These are phyloP conservation scores for Andrena dorsata DNA, from an alignment of 2,888 invertebrate species.

Conservation along the genomic window DNA sequence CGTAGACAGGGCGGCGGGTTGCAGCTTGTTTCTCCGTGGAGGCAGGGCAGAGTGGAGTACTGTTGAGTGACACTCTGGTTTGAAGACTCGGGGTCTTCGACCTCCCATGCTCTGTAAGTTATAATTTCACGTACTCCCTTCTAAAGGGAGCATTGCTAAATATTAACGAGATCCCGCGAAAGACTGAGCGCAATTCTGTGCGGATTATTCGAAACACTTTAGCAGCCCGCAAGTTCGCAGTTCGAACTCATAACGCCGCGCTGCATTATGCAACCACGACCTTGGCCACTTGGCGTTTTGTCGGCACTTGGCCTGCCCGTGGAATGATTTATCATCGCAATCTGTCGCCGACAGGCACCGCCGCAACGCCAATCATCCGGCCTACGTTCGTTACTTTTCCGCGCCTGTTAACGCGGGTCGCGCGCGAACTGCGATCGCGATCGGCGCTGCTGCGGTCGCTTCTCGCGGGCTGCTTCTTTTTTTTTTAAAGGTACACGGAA, in stretches of 20 bases:
- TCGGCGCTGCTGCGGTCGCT: neutral
- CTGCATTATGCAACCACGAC: conserved; percentile 24
- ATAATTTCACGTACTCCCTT: too few species aligned
- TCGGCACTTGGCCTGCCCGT: neutral
- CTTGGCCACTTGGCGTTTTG: conserved; percentile 17
- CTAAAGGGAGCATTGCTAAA: too few species aligned
- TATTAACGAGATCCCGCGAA: too few species aligned
- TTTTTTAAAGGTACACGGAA: neutral
- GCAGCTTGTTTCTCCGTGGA: too few species aligned
- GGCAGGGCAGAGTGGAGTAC: too few species aligned
- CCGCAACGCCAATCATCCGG: conserved; percentile 31
- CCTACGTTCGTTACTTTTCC: conserved; percentile 11
- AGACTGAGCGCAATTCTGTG: neutral
- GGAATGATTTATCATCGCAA: conserved; percentile 28
- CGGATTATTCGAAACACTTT: neutral
- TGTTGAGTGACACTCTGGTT: too few species aligned
- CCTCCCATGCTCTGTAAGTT: too few species aligned
- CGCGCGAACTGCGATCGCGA: neutral
- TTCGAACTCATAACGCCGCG: neutral
- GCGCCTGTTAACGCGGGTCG: conserved; percentile 4
- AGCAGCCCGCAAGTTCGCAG: neutral
- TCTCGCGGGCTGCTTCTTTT: conserved; percentile 5
- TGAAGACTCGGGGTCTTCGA: too few species aligned
- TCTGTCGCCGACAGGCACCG: conserved; percentile 29
- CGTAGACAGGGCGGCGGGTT: too few species aligned